Evolutionary conservation across 2,888 invertebrate genomes (phyloP).

Genomic region (Hipparchia sbordonii): DNA sequence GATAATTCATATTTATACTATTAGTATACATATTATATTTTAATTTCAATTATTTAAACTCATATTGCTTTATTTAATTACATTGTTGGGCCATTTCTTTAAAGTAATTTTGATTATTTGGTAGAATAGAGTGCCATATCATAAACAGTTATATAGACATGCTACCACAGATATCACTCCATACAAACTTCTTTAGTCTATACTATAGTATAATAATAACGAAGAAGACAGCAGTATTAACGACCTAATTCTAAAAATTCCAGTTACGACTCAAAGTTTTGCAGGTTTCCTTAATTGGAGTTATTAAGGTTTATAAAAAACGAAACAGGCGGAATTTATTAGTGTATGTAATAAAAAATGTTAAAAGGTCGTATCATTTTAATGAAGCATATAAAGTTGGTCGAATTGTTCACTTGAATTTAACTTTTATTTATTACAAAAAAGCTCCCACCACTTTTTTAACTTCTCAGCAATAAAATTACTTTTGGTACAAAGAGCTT

Average conservation of each 20-base stretch:
- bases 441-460: background rate
- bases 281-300: conserved; percentile 2
- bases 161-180: conserved; percentile 56
- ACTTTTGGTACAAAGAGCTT: no score
- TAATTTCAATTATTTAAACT: background rate
- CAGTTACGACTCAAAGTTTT: conserved; percentile 49
- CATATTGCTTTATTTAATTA: background rate
- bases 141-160: conserved; percentile 62
- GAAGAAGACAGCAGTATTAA: conserved; percentile 51
- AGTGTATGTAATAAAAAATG: no score
- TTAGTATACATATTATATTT: no score
- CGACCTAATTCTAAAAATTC: conserved; percentile 50
- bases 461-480: conserved; percentile 8
- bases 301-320: background rate
- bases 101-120: background rate
- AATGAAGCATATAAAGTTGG: background rate
- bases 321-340: background rate
- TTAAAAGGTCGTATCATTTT: no score
- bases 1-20: no score
- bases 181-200: conserved; percentile 54
- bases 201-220: conserved; percentile 53
- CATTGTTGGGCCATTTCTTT: background rate
- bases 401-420: background rate
- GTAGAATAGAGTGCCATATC: conserved; percentile 35
- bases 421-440: background rate